Percentiles rank a stretch among this genome's conserved stretches.
These are phyloP conservation scores for Labia minor DNA, from an alignment of 2,888 invertebrate genomes.

Conservation along the genomic window DNA sequence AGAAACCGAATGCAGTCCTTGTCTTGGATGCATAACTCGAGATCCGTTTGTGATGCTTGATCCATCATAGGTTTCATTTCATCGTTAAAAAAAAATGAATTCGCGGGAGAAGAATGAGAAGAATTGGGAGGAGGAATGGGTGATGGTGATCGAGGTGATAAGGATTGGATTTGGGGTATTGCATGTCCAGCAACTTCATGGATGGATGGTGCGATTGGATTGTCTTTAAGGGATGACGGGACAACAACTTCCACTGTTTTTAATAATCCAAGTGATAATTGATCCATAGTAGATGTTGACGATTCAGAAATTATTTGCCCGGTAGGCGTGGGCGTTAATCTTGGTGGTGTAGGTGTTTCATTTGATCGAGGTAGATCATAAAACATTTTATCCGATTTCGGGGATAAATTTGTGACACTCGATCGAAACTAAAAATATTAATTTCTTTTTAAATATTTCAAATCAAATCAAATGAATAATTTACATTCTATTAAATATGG, in stretches of 20 bases:
- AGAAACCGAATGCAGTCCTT: conserved; percentile 24
- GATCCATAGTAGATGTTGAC: not conserved
- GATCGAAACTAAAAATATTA: not conserved
- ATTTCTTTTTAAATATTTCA: no score
- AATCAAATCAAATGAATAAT: no score
- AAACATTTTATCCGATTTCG: not conserved
- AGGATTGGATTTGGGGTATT: not conserved
- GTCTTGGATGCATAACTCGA: conserved; percentile 28
- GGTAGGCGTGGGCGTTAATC: not conserved
- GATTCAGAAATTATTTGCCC: not conserved
- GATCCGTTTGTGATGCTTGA: conserved; percentile 29
- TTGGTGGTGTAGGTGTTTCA: not conserved
- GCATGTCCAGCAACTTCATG: not conserved
- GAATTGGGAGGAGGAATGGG: no score
- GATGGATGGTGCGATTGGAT: not conserved
- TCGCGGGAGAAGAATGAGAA: no score
- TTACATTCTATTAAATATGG: no score
- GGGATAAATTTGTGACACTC: not conserved
- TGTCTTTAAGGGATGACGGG: not conserved
- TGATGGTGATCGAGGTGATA: not conserved
- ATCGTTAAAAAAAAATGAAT: not conserved
- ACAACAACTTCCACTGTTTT: not conserved
- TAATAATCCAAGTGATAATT: not conserved
- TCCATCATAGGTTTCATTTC: conserved; percentile 31
- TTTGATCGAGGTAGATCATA: not conserved